Percentiles rank a stretch among this genome's conserved stretches.
Conservation (phyloP, 1,140 invertebrate genomes). For the Drosophila busckii region DNA sequence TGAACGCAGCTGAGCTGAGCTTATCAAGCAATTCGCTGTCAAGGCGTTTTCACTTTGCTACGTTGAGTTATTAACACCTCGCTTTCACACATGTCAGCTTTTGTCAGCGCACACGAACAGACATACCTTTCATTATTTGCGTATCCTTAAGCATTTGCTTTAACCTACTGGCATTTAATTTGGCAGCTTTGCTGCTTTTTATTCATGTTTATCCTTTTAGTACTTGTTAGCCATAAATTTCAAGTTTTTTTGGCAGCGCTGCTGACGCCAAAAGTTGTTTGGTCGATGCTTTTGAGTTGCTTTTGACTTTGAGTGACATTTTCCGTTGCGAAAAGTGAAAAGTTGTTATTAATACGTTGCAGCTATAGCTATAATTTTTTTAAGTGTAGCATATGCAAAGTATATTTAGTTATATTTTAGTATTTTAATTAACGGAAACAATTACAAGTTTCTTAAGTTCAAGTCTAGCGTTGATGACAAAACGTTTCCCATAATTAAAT, state of each 20-base stretch:
- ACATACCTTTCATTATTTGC: neutral
- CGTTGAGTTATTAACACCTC: slow-evolving; percentile 36
- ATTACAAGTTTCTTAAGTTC: slow-evolving; percentile 28
- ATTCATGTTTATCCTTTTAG: slow-evolving; percentile 19
- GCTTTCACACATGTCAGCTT: slow-evolving; percentile 56
- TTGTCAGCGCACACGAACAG: slow-evolving; percentile 3
- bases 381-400: slow-evolving; percentile 46
- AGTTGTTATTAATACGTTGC: slow-evolving; percentile 64
- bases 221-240: slow-evolving; percentile 27
- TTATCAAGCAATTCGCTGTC: slow-evolving; percentile 46
- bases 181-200: slow-evolving; percentile 38
- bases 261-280: slow-evolving; percentile 54
- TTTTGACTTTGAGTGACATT: slow-evolving; percentile 71
- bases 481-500: slow-evolving; percentile 69
- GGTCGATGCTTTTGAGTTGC: slow-evolving; percentile 51
- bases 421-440: slow-evolving; percentile 57
- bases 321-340: slow-evolving; percentile 72
- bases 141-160: neutral
- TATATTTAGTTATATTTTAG: slow-evolving; percentile 8
- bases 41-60: slow-evolving; percentile 55
- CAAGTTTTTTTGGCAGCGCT: slow-evolving; percentile 1
- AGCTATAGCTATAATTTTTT: slow-evolving; percentile 3
- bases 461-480: slow-evolving; percentile 19
- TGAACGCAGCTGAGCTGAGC: slow-evolving; percentile 31
- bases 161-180: slow-evolving; percentile 43